These are phyloP conservation scores for Priocnemis perturbator DNA, from an alignment of 2,888 invertebrate species.

Conservation along the genomic window DNA sequence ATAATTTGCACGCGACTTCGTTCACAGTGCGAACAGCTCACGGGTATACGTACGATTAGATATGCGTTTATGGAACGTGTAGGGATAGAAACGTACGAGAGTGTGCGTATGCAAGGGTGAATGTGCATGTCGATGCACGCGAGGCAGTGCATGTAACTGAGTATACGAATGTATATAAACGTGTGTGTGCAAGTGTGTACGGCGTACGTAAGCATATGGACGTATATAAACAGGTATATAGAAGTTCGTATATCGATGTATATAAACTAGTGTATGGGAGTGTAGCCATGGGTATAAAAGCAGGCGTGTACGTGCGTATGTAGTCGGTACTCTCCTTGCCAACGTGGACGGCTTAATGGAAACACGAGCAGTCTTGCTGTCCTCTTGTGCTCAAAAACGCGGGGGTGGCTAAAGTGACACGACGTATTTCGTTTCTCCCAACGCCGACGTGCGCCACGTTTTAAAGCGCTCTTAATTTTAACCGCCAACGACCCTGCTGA, in stretches of 20 bases:
- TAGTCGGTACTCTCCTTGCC: background rate
- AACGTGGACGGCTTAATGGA: conserved; percentile 32
- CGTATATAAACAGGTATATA: no score
- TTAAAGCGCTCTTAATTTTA: background rate
- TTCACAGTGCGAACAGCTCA: conserved; percentile 11
- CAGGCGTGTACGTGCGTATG: background rate
- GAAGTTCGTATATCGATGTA: no score
- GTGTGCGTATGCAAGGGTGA: no score
- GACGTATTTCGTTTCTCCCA: background rate
- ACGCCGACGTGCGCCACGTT: background rate
- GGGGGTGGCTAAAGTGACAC: conserved; percentile 29
- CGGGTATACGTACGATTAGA: no score
- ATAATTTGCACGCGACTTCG: conserved; percentile 56
- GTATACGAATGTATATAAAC: no score
- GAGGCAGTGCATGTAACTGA: no score
- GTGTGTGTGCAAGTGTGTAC: no score
- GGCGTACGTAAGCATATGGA: no score
- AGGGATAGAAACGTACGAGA: no score
- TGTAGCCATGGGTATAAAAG: background rate
- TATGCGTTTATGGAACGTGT: no score
- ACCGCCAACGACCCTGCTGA: background rate
- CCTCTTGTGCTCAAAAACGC: conserved; percentile 1
- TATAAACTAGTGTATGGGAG: no score
- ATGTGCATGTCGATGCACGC: no score
- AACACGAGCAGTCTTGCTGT: conserved; percentile 24